A percentile compares a stretch with the other conserved stretches of the same genome.
These are phyloP conservation scores for Synergus gifuensis DNA, from an alignment of 2,888 invertebrate genomes.

Conservation along the genomic window DNA sequence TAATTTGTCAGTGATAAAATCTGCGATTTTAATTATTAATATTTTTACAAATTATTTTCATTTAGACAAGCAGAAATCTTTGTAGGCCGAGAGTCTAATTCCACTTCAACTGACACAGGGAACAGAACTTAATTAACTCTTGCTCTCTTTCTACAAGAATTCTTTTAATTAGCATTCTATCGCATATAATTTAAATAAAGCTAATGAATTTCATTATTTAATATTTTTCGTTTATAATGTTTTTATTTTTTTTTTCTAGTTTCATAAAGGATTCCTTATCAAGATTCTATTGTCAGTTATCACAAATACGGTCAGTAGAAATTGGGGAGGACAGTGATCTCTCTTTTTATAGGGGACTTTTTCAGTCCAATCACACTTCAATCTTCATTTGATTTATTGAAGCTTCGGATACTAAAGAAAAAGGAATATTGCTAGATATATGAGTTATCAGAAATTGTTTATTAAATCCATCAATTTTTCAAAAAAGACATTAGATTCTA, in stretches of 20 bases:
- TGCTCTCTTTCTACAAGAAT: constrained; percentile 9
- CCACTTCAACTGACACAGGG: not conserved
- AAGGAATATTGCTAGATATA: not conserved
- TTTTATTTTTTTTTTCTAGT: not conserved
- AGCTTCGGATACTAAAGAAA: not conserved
- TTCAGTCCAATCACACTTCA: constrained; percentile 36
- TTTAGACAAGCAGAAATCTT: constrained; percentile 5
- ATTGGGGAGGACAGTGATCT: not conserved
- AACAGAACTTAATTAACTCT: constrained; percentile 25
- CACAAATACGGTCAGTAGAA: not conserved
- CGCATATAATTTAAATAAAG: not conserved
- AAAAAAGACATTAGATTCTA: not conserved
- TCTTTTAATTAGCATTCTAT: not conserved
- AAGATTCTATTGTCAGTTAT: not conserved
- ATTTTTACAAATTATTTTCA: not conserved
- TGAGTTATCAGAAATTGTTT: not conserved
- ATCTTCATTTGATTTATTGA: constrained; percentile 7
- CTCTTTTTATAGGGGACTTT: constrained; percentile 24
- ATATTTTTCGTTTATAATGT: not conserved
- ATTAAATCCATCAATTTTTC: not conserved
- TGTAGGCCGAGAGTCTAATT: constrained; percentile 14
- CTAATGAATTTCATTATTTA: not conserved
- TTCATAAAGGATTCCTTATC: not conserved
- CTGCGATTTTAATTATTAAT: not conserved
- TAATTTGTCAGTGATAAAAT: not conserved